Evolutionary conservation across 1,140 invertebrate species (phyloP), one percentile per base, ranked within the genome.

Genomic region (Ceratosolen solmsi): DNA sequence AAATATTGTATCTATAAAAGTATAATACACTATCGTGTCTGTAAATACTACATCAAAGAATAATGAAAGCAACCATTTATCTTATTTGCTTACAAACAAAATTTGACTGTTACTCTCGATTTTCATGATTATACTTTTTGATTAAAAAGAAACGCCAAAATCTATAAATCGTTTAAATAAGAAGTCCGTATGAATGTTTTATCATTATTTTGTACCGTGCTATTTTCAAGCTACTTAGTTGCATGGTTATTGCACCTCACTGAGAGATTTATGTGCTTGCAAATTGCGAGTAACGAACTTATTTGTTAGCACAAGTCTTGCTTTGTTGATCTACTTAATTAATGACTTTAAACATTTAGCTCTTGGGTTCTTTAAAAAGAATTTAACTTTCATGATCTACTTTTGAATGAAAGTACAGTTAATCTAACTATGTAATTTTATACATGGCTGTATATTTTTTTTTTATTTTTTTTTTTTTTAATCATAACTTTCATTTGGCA

Each of bases 271-370:
- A 58, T 20, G 33, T 15, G 22, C n/a, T 71, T 79, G 51, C 3
- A 71, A 71, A 79, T 58, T 46, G 54, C 38, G 22, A 79, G n/a
- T 71, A 79, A 79, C 27, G 36, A 79, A 63, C 68, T 79, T n/a
- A 11, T 58, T 63, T 25, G n/a, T 5, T 33, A 15, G 22, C 2
- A 33, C 38, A 77, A 38, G 38, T 65, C 41, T 65, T 65, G 17
- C 74, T 41, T 65, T n/a, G n/a, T 41, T 36, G 51, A 2, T 5
- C 74, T 49, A 58, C 30, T 49, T 41, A 73, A 68, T 56, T 71
- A 70, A 70, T 38, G 41, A 0, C 51, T 25, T 11, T 11, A 51
- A 79, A 25, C 2, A 25, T 33, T 74, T 38, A 38, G 4, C 65
- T 38, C 22, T 2, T 22, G 25, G 1, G 20, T 7, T 60, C 22